Percentiles rank a stretch among this genome's conserved stretches.
phyloP scores from a whole-genome alignment of 2,888 invertebrate species.

The Deilephila porcellus region DNA sequence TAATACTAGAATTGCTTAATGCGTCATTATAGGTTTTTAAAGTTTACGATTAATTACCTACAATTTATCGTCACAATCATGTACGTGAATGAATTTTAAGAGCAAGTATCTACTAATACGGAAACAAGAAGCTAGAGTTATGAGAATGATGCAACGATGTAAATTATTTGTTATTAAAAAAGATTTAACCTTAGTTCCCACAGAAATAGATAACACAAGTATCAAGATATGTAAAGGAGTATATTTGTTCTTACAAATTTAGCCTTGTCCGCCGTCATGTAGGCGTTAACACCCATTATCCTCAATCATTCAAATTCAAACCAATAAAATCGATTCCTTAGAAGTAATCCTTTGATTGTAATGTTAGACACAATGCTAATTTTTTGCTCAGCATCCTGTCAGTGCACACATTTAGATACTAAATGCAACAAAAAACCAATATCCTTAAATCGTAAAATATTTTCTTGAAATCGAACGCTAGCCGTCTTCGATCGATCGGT shows the following conservation, averaged over 20 bases:
- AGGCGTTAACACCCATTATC: slow-evolving; percentile 5
- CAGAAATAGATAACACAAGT: background rate
- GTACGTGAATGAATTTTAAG: no score
- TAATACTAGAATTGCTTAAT: no score
- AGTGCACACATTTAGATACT: slow-evolving; percentile 7
- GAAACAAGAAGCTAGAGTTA: no score
- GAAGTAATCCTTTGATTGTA: slow-evolving; percentile 19
- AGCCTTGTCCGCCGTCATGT: slow-evolving; percentile 5
- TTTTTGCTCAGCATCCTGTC: slow-evolving; percentile 20
- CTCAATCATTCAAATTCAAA: slow-evolving; percentile 17
- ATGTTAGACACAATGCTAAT: slow-evolving; percentile 15
- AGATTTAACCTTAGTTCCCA: no score
- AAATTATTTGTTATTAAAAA: no score
- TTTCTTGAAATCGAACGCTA: slow-evolving; percentile 50
- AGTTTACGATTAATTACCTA: no score
- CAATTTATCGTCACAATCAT: no score
- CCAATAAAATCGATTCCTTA: slow-evolving; percentile 20
- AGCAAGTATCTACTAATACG: no score
- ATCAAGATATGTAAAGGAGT: background rate
- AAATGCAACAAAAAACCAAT: slow-evolving; percentile 43
- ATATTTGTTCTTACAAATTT: no score
- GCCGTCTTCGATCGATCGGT: slow-evolving; percentile 1
- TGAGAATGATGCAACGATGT: no score
- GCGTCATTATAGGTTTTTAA: no score
- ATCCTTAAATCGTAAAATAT: slow-evolving; percentile 53